Conservation (phyloP, 2,113 vertebrate species). For the Oenanthe oenanthe region DNA sequence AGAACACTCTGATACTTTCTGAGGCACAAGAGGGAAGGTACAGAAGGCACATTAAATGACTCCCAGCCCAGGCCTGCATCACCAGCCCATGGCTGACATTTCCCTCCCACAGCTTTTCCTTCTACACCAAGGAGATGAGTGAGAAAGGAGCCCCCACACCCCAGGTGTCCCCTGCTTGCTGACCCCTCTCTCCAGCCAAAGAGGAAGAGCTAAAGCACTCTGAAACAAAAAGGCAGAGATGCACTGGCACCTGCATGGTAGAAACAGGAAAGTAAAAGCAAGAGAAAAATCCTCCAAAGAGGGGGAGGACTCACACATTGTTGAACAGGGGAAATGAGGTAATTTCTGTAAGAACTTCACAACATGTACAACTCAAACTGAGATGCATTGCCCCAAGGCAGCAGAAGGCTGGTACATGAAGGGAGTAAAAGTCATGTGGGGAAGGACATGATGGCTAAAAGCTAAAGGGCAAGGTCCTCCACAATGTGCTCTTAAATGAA, state of each 20-base stretch:
- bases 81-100: not conserved
- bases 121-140: not conserved
- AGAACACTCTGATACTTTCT: not conserved
- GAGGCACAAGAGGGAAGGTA: not conserved
- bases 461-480: not conserved
- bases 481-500: not conserved
- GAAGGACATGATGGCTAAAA: not conserved
- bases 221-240: not conserved
- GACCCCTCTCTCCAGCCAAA: not conserved
- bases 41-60: not conserved
- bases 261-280: not conserved
- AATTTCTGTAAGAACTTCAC: not conserved
- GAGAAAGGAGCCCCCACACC: not conserved
- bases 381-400: not conserved
- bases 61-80: slow-evolving; percentile 1
- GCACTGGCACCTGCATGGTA: not conserved
- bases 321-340: not conserved
- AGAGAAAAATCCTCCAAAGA: not conserved
- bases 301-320: not conserved
- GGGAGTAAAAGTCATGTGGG: not conserved
- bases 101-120: not conserved
- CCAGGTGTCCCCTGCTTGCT: not conserved
- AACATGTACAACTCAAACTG: not conserved
- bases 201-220: not conserved
- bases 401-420: not conserved